Evolutionary conservation across 1,140 invertebrate species (phyloP), one percentile per base, ranked within the genome.

Genomic region (Globodera ellingtonae): DNA sequence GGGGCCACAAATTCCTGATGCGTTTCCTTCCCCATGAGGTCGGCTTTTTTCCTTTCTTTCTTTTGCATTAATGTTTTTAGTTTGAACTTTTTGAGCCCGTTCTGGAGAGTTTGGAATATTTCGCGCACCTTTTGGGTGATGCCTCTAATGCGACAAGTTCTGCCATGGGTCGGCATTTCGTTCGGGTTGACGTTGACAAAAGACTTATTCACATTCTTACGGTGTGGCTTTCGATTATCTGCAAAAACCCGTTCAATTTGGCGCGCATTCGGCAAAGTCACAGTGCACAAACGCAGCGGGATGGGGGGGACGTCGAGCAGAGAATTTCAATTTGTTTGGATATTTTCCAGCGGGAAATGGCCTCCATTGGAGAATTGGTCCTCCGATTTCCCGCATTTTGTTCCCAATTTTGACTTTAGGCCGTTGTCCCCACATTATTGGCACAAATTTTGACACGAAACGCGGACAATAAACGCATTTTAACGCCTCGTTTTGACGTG

Each of bases 181-280:
- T 62, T 62, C 56, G 5, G 56, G 18, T 62, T 18, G 35, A 67
- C 48, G 18, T 13, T 0, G 71, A 84, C 46, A 74, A 66, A 48
- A 21, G 76, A 44, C 13, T 84, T 9, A 73, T 84, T 44, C 84
- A 75, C 47, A 74, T 73, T 24, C 52, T 85, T 10, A 73, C 71
- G 5, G 73, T 78, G 9, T 85, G 84, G 84, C 73, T 85, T 9
- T 75, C 73, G 15, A 87, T 85, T 65, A 72, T 86, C 35, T 84
- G 84, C 66, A 87, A 86, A 67, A 85, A 85, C 78, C 84, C 84
- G 15, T 85, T 85, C 82, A 78, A 86, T 84, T 81, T 85, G 35
- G 18, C 47, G 3, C 70, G 44, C 78, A 70, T 81, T n/a, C 47
- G 67, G 44, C 13, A 50, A 52, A 76, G n/a, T 9, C 13, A 6